Conservation (phyloP, 2,888 invertebrate species). For the Cantharis flavilabris region DNA sequence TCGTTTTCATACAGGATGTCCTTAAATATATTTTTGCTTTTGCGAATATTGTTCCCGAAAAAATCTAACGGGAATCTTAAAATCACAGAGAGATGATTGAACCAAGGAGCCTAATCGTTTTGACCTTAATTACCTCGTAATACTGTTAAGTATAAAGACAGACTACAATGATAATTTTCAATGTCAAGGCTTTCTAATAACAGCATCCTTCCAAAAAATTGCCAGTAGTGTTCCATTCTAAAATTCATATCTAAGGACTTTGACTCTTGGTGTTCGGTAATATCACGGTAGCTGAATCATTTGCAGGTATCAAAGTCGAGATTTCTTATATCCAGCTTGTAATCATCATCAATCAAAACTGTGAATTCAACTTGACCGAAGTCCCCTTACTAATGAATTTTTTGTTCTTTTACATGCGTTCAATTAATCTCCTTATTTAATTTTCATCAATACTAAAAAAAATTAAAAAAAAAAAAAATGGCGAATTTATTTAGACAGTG, state of each 20-base stretch:
- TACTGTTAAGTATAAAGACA: not conserved
- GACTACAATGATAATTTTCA: not conserved
- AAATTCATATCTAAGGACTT: not conserved
- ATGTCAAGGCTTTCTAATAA: not conserved
- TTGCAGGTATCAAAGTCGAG: not conserved
- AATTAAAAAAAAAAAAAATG: too few relatives aligned
- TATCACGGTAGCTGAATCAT: not conserved
- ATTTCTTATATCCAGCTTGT: not conserved
- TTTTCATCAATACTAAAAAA: too few relatives aligned
- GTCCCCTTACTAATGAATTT: too few relatives aligned
- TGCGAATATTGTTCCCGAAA: not conserved
- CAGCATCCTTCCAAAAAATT: not conserved
- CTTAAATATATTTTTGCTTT: not conserved
- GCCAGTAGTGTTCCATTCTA: not conserved
- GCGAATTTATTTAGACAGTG: too few relatives aligned
- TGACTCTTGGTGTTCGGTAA: not conserved
- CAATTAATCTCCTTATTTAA: too few relatives aligned
- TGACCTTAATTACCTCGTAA: not conserved
- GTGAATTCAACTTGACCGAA: too few relatives aligned
- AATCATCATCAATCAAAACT: not conserved
- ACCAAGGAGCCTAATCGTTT: not conserved
- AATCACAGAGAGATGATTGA: not conserved
- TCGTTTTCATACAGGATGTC: not conserved
- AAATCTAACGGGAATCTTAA: not conserved
- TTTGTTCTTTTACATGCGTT: too few relatives aligned